A percentile compares a stretch with the other conserved stretches of the same genome.
Evolutionary conservation across 2,888 invertebrate genomes (phyloP).

Genomic region (Chalcosyrphus nemorum): DNA sequence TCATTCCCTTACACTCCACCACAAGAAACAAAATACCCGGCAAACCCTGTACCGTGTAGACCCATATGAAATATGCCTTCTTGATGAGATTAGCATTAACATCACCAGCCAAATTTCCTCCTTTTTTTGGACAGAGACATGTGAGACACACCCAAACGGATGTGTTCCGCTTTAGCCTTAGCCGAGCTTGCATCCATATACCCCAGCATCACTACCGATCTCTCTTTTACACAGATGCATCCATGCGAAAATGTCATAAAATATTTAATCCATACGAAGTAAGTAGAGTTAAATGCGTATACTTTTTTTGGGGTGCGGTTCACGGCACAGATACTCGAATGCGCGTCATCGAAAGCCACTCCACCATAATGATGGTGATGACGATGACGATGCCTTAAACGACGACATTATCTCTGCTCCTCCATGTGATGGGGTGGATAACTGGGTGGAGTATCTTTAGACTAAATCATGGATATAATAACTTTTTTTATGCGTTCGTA

Average conservation of each 20-base stretch:
- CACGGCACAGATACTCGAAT: not conserved
- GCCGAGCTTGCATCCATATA: conserved; percentile 21
- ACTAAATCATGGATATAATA: conserved; percentile 39
- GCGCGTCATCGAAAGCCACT: conserved; percentile 9
- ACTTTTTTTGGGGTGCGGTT: conserved; percentile 52
- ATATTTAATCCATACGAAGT: conserved; percentile 48
- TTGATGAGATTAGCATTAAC: conserved; percentile 38
- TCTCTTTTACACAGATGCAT: conserved; percentile 18
- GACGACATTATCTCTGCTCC: conserved; percentile 52
- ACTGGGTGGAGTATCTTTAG: conserved; percentile 57
- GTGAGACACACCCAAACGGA: conserved; percentile 49
- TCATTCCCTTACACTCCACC: not conserved
- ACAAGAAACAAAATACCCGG: not conserved
- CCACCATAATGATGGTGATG: conserved; percentile 38
- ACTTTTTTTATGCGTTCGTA: not conserved
- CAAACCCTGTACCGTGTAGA: conserved; percentile 6
- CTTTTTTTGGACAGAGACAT: not conserved
- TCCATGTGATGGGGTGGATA: conserved; percentile 39
- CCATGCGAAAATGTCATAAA: conserved; percentile 61
- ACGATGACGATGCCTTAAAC: conserved; percentile 62
- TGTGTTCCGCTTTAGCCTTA: conserved; percentile 46
- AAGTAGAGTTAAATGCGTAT: conserved; percentile 37
- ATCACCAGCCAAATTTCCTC: conserved; percentile 28
- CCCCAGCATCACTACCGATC: conserved; percentile 8
- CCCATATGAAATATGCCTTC: conserved; percentile 34